Evolutionary conservation across 2,797 vertebrate species (phyloP).

Genomic region (Gouania willdenowi): DNA sequence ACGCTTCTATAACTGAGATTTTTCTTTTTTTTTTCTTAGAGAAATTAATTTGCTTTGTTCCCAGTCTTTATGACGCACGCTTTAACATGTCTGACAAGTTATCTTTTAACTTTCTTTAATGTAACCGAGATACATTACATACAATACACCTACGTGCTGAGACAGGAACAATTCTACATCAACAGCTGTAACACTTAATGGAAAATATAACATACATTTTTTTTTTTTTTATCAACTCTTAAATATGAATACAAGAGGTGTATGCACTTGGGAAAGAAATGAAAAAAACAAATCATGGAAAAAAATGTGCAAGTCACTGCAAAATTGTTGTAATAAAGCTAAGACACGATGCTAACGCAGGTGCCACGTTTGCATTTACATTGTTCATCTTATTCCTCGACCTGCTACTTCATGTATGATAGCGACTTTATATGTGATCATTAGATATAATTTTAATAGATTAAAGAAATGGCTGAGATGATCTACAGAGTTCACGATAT

Average conservation of each 20-base stretch:
- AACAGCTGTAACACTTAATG: constrained; percentile 5
- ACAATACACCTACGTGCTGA: constrained; percentile 16
- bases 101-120: constrained; percentile 16
- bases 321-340: no score
- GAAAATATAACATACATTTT: not conserved
- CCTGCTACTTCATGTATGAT: no score
- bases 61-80: constrained; percentile 9
- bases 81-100: constrained; percentile 28
- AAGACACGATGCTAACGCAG: no score
- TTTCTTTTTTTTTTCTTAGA: not conserved
- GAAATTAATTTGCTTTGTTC: constrained; percentile 32
- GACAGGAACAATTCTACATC: constrained; percentile 18
- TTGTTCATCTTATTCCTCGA: no score
- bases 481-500: no score
- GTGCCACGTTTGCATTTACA: no score
- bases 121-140: constrained; percentile 14
- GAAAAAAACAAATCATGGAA: not conserved
- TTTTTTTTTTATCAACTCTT: constrained; percentile 2
- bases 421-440: no score
- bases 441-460: no score
- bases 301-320: no score
- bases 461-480: no score
- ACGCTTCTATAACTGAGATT: no score
- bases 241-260: constrained; percentile 1
- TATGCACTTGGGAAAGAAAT: not conserved